Conservation (phyloP, 2,113 vertebrate genomes). For the Corythaeola cristata region DNA sequence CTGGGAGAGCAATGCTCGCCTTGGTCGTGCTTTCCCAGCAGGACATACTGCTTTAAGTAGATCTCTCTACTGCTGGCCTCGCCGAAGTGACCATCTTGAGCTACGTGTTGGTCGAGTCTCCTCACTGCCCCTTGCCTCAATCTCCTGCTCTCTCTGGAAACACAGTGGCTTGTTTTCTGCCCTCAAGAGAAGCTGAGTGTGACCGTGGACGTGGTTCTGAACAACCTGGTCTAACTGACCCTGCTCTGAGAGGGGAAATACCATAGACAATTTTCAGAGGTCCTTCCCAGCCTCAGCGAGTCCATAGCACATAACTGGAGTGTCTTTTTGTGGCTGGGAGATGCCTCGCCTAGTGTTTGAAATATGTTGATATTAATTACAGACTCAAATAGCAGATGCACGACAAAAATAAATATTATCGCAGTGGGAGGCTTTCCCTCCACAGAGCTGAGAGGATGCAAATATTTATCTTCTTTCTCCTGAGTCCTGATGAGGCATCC, state of each 20-base stretch:
- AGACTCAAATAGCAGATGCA: conserved; percentile 58
- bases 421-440: conserved; percentile 42
- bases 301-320: not conserved
- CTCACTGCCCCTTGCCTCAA: not conserved
- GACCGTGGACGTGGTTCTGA: not conserved
- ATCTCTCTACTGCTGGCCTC: not conserved
- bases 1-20: accelerated
- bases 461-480: conserved; percentile 42
- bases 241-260: not conserved
- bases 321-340: conserved; percentile 31
- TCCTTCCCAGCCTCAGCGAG: not conserved
- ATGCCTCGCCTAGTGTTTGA: conserved; percentile 45
- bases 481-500: not conserved
- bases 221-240: not conserved
- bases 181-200: not conserved
- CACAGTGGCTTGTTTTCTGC: not conserved
- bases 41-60: not conserved
- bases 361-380: conserved; percentile 62
- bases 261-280: not conserved
- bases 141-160: not conserved
- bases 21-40: not conserved
- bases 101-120: not conserved
- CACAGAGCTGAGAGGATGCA: conserved; percentile 23
- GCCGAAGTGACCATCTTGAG: not conserved
- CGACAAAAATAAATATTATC: conserved; percentile 63